Conservation (phyloP, 2,113 vertebrate species). For the Apodemus sylvaticus region DNA sequence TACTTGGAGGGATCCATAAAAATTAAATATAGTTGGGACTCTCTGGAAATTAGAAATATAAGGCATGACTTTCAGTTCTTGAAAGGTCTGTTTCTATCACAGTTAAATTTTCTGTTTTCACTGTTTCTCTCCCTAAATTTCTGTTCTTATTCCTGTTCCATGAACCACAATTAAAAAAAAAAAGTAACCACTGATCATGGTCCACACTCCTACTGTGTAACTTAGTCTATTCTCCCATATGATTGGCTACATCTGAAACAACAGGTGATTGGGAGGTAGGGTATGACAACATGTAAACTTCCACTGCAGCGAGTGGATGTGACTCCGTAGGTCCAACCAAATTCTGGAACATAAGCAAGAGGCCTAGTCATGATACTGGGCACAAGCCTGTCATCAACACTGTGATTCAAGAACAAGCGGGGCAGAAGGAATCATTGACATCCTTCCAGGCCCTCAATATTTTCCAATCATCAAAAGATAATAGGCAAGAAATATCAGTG, state of each 20-base stretch:
- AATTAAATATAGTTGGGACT: not conserved
- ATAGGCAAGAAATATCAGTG: not conserved
- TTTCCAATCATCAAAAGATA: not conserved
- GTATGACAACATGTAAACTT: not conserved
- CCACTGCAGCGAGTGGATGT: too few species aligned
- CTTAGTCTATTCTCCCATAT: not conserved
- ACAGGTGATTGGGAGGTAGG: not conserved
- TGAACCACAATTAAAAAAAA: not conserved
- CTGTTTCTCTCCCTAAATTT: not conserved
- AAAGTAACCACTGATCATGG: not conserved
- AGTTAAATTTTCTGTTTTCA: not conserved
- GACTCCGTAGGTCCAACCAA: not conserved
- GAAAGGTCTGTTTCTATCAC: not conserved
- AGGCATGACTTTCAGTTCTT: not conserved
- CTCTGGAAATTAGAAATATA: not conserved
- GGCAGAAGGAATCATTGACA: not conserved
- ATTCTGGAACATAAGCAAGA: not conserved
- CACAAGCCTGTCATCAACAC: not conserved
- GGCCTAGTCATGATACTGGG: not conserved
- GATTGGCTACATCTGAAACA: not conserved
- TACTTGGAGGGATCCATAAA: not conserved
- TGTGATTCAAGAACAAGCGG: not conserved
- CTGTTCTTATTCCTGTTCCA: not conserved
- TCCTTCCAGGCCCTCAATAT: not conserved
- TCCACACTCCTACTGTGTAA: not conserved